Base-by-base conservation (phyloP, 64 coral and sea anemone genomes). In the Pocillopora damicornis region DNA sequence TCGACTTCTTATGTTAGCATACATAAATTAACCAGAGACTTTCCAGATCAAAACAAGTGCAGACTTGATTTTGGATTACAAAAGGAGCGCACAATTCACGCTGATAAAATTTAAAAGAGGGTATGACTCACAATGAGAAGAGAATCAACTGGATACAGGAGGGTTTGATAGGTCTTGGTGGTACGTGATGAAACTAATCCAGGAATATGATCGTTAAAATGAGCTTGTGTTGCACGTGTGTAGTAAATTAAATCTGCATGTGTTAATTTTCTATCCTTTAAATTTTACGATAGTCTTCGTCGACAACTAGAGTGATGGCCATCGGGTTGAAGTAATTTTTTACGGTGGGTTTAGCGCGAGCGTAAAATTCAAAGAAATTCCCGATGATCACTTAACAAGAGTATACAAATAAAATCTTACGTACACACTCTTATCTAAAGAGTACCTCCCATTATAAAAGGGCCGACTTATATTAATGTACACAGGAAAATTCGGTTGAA, bases 111-210 rank as follows among this genome's bases (percentile, higher is more conserved):
- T 51, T 51, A 51, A 45, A 45, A 51, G 63, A 66, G 90, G 72
- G 8, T 45, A 96, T 96, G 94, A 96, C 94, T 45, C 94, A 96
- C 82, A 96, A 96, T 77, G 91, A 96, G 73, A 96, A 81, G 68
- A 96, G 94, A 75, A 96, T 96, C 9, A 69, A 90, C 37, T 96
- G 94, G 94, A 77, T 96, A 80, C 88, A 96, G 69, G 94, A 96
- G 78, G 94, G 94, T 20, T 81, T 96, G 23, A 96, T 96, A 67
- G 94, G 94, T 9, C 83, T 96, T 74, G 94, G 94, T 87, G 94
- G 94, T 96, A 87, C 77, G 59, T 12, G 42, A 51, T 51, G 42
- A 51, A 7, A 51, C 42, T 51, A 1, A 51, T 51, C 42, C 42
- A 4, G 42, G 42, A 51, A 51, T 51, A 7, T 51, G 42, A 51